Base-by-base conservation (phyloP, 2,797 vertebrate species). In the Acanthiza pusilla region DNA sequence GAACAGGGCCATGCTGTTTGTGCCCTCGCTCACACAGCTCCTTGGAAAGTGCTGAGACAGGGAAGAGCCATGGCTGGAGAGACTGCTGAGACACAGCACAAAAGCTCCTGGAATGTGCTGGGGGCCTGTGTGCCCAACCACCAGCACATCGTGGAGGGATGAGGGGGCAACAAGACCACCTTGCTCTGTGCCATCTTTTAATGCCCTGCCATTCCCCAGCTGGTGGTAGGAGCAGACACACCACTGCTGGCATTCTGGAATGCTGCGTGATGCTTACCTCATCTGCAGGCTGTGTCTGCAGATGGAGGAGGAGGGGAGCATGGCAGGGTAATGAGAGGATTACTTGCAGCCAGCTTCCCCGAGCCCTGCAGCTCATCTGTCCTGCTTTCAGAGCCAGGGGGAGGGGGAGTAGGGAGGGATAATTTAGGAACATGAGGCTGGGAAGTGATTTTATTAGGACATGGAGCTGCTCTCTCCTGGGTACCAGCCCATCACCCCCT, bases 1-100 rank as follows among this genome's bases (percentile, higher is more conserved):
- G 17, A 26, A 10, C 1, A 16, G 47, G 25, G 21, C 32, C 0
- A 0, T 3, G 2, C 13, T 0, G 0, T 45, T 55, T 15, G 4
- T 32, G 26, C 27, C 6, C 22, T 5, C 0, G 2, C 29, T 72
- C 12, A 11, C 4, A 22, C 22, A 36, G 11, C 30, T 48, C 3
- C 2, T 54, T 11, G 50, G 29, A 15, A 40, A 43, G 13, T 21
- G 53, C 48, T 1, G 12, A 70, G 34, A 11, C 10, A 12, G 43
- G 30, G 71, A 25, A 14, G n/a, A 63, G 48, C 65, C 2, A 12
- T 12, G 82, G 40, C 13, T 42, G 27, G 43, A 15, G 45, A 27
- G 30, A 8, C 32, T 68, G 50, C 67, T 3, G 53, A 54, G 61
- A 50, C 16, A 12, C 2, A 11, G 36, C 48, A 32, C 38, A 5